phyloP scores from a whole-genome alignment of 2,113 vertebrate species.

The Balaeniceps rex region DNA sequence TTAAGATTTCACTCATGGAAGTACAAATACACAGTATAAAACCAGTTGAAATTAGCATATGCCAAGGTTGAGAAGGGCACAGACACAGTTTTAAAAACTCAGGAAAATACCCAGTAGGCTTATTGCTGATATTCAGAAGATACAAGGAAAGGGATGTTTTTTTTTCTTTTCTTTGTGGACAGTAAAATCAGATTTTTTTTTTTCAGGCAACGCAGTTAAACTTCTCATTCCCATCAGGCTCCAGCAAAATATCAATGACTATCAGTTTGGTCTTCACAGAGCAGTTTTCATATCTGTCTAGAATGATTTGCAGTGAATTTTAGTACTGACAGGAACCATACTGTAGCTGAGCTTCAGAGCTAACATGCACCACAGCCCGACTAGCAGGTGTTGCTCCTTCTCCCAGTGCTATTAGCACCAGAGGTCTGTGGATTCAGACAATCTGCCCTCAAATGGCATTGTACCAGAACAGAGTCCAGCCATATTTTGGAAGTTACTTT shows the following conservation, averaged over 20 bases:
- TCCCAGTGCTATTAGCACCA: background rate
- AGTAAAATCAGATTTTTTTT: background rate
- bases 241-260: background rate
- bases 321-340: background rate
- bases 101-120: background rate
- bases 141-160: background rate
- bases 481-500: background rate
- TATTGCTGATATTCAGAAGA: background rate
- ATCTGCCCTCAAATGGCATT: background rate
- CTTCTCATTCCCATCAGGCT: background rate
- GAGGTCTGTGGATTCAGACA: background rate
- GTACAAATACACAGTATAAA: background rate
- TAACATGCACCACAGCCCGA: background rate
- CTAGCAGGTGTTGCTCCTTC: background rate
- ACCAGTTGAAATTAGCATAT: background rate
- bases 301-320: background rate
- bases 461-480: background rate
- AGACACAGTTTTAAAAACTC: background rate
- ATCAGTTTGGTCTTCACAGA: background rate
- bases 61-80: background rate
- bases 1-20: background rate
- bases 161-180: background rate
- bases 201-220: background rate
- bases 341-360: background rate
- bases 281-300: background rate